phyloP scores from a whole-genome alignment of 2,888 invertebrate genomes.

The Miltochrista miniata region DNA sequence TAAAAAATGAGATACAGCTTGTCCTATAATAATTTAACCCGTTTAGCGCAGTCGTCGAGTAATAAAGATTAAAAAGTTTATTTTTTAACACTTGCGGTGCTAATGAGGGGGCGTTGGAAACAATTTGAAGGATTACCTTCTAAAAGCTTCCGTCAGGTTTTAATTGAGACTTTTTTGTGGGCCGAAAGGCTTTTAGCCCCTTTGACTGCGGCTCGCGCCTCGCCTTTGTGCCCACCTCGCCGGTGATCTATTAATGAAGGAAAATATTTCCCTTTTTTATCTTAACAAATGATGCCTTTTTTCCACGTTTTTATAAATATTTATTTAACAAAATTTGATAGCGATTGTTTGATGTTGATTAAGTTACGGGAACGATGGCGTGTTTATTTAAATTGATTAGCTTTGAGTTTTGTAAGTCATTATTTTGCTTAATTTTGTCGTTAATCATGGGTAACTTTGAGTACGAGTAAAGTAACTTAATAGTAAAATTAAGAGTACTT shows the following conservation, averaged over 20 bases:
- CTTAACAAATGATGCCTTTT: constrained; percentile 34
- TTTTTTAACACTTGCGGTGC: constrained; percentile 83
- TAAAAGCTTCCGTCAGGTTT: constrained; percentile 84
- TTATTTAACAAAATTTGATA: constrained; percentile 38
- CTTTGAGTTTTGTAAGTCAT: constrained; percentile 14
- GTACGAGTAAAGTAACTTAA: background rate
- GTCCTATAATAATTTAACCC: constrained; percentile 81
- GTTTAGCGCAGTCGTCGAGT: constrained; percentile 79
- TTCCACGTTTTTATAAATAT: constrained; percentile 36
- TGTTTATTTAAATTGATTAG: constrained; percentile 27
- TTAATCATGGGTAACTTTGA: background rate
- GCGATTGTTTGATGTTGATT: constrained; percentile 35
- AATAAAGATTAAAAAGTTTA: constrained; percentile 84
- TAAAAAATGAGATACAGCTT: constrained; percentile 73
- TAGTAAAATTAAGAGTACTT: too few relatives aligned
- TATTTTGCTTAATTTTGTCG: constrained; percentile 6
- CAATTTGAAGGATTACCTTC: constrained; percentile 84
- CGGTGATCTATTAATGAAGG: constrained; percentile 80
- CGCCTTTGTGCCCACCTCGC: constrained; percentile 65
- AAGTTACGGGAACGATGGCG: constrained; percentile 16
- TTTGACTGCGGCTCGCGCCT: constrained; percentile 57
- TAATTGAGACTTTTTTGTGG: constrained; percentile 83
- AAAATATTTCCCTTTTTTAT: constrained; percentile 58
- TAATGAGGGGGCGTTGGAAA: constrained; percentile 84
- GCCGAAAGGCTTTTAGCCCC: constrained; percentile 81